Percentiles rank a stretch among this genome's conserved stretches.
Evolutionary conservation across 2,113 vertebrate genomes (phyloP).

Genomic region (Genyomyrus donnyi): DNA sequence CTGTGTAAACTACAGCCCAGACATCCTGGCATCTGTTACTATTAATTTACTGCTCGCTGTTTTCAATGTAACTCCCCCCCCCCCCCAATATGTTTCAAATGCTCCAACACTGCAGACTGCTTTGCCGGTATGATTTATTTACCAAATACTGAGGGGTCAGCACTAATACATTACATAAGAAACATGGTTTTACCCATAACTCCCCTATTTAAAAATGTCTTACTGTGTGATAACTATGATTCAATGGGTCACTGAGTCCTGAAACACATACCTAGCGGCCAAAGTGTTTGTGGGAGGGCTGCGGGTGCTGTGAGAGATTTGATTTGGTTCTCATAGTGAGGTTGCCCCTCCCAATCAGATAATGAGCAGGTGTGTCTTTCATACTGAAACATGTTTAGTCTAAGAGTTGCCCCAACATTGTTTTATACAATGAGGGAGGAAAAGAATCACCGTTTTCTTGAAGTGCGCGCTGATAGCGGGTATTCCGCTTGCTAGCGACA

Average conservation of each 20-base stretch:
- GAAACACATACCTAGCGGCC: conserved; percentile 59
- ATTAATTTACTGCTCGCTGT: conserved; percentile 73
- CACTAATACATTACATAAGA: conserved; percentile 47
- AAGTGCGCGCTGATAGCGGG: conserved; percentile 26
- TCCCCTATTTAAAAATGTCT: conserved; percentile 58
- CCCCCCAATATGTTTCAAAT: conserved; percentile 67
- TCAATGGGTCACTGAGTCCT: conserved; percentile 48
- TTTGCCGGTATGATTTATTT: conserved; percentile 69
- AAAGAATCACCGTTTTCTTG: conserved; percentile 28
- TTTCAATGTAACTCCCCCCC: conserved; percentile 61
- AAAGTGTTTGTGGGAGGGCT: conserved; percentile 39
- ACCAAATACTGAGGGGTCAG: conserved; percentile 53
- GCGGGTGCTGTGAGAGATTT: conserved; percentile 41
- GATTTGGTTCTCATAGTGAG: conserved; percentile 52
- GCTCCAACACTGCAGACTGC: conserved; percentile 68
- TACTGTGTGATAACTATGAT: conserved; percentile 41
- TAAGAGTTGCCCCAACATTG: conserved; percentile 51
- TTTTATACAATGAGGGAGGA: conserved; percentile 54
- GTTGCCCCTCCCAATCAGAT: conserved; percentile 57
- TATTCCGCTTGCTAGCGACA: neutral
- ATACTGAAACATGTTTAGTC: conserved; percentile 79
- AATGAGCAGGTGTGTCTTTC: conserved; percentile 78
- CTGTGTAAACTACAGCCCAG: conserved; percentile 60
- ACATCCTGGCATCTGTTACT: conserved; percentile 67
- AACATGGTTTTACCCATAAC: conserved; percentile 69